Evolutionary conservation across 64 coral and sea anemone species (phyloP), one percentile per base, ranked within the genome.

Genomic region (Exaiptasia diaphana): DNA sequence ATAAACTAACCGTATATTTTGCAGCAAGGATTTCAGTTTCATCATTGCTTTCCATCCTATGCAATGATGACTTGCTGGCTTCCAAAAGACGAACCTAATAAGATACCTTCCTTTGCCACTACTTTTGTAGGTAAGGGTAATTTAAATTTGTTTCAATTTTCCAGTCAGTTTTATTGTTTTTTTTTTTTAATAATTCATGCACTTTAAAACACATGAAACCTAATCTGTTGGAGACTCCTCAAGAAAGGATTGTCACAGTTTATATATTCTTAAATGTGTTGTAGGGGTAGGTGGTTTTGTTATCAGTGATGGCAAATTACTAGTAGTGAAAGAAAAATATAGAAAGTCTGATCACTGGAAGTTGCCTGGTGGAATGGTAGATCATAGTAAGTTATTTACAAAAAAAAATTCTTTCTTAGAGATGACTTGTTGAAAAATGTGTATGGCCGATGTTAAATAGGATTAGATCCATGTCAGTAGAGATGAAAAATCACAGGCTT

Each of bases 231-330:
- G n/a, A n/a, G n/a, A n/a, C n/a, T n/a, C n/a, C n/a, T n/a, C n/a
- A n/a, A n/a, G n/a, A n/a, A n/a, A n/a, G n/a, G n/a, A n/a, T n/a
- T n/a, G n/a, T n/a, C n/a, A n/a, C n/a, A n/a, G n/a, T n/a, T n/a
- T n/a, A n/a, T n/a, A n/a, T n/a, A n/a, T n/a, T n/a, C n/a, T n/a
- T n/a, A n/a, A n/a, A n/a, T n/a, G n/a, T n/a, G n/a, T n/a, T n/a
- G n/a, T n/a, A 93, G 91, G 91, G 50, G 85, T 82, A 60, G 91
- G 78, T 74, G 78, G 91, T 2, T 76, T 93, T 64, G 91, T 93
- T 7, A 31, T 93, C 25, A 93, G 79, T 83, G 85, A 93, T 22
- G 85, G 85, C 32, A 74, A 93, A 40, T 49, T 93, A 17, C 64
- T 93, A 14, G 91, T 82, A 39, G 79, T 93, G 37, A 77, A 82